A percentile compares a stretch with the other conserved stretches of the same genome.
phyloP scores from a whole-genome alignment of 1,140 invertebrate genomes.

The Cherax quadricarinatus region DNA sequence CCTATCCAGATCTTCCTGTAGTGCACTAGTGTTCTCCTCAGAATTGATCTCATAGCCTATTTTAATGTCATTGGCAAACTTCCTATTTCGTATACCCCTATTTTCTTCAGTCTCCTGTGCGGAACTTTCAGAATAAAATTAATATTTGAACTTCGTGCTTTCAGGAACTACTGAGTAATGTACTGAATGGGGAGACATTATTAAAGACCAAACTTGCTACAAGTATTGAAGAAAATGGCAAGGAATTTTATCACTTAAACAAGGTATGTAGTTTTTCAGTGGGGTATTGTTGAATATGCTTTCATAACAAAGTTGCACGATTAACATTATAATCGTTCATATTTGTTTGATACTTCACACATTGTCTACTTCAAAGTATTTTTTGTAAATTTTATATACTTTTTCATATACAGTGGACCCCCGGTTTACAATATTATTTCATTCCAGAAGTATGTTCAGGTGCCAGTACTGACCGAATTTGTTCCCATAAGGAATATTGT shows the following conservation, averaged over 20 bases:
- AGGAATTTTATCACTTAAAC: not conserved
- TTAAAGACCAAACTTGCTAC: not conserved
- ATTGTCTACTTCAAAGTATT: not conserved
- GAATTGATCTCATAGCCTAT: not conserved
- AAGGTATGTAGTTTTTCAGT: not conserved
- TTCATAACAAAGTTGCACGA: too few relatives aligned
- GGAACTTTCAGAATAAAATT: not conserved
- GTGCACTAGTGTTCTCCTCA: not conserved
- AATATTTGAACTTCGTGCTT: not conserved
- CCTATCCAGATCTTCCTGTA: not conserved
- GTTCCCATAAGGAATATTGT: too few relatives aligned
- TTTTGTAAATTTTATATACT: not conserved
- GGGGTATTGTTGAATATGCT: too few relatives aligned
- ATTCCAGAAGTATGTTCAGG: too few relatives aligned
- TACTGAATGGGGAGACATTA: not conserved
- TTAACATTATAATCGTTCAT: too few relatives aligned
- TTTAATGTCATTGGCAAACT: not conserved
- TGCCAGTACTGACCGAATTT: too few relatives aligned
- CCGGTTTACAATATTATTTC: too few relatives aligned
- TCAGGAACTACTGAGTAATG: not conserved
- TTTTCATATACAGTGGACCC: too few relatives aligned
- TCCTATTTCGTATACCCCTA: not conserved
- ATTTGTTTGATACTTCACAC: too few relatives aligned
- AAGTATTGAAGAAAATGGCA: conserved; percentile 4
- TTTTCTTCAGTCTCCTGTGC: too few relatives aligned